Evolutionary conservation across 2,113 vertebrate genomes (phyloP).

Genomic region (Marmota monax): DNA sequence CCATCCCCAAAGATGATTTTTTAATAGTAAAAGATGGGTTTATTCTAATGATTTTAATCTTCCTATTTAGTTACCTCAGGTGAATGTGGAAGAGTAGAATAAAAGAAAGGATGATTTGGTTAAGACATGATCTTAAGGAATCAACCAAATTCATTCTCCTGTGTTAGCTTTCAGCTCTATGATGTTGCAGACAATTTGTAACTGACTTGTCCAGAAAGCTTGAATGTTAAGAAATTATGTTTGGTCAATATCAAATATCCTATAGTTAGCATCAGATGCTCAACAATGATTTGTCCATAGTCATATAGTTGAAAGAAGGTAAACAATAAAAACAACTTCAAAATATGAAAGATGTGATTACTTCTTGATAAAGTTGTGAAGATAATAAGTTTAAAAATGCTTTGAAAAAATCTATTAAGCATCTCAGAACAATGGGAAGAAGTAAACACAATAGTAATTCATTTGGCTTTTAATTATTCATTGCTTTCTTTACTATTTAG

Average conservation of each 20-base stretch:
- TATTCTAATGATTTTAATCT: slow-evolving; percentile 20
- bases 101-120: not conserved
- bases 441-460: not conserved
- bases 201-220: not conserved
- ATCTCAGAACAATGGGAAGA: slow-evolving; percentile 4
- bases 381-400: not conserved
- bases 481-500: slow-evolving; percentile 7
- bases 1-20: no score
- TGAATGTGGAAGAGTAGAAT: not conserved
- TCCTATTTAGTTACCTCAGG: not conserved
- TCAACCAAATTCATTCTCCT: not conserved
- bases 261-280: not conserved
- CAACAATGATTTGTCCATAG: not conserved
- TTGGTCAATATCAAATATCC: not conserved
- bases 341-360: slow-evolving; percentile 10
- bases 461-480: slow-evolving; percentile 21
- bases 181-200: not conserved
- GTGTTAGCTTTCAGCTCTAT: not conserved
- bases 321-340: not conserved
- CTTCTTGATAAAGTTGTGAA: slow-evolving; percentile 30
- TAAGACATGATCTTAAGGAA: not conserved
- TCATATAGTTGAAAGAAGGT: not conserved
- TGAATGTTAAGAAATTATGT: not conserved
- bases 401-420: not conserved
- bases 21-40: not conserved